These are phyloP conservation scores for Erebia palarica DNA, from an alignment of 2,888 invertebrate species.

Conservation along the genomic window DNA sequence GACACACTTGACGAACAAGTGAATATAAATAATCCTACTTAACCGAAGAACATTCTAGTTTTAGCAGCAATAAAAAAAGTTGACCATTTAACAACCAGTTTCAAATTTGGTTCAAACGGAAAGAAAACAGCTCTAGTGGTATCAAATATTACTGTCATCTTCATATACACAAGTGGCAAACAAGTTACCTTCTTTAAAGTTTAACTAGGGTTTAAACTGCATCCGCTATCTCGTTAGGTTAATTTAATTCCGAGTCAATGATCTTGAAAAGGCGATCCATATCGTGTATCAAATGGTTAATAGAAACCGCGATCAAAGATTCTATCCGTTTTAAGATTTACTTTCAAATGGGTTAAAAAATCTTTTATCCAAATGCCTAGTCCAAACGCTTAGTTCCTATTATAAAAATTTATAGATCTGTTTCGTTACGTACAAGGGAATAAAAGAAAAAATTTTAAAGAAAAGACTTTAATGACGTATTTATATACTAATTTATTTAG, in stretches of 20 bases:
- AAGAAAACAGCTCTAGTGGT: conserved; percentile 38
- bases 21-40: not conserved
- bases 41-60: not conserved
- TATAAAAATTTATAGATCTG: too few species aligned
- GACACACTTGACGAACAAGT: too few species aligned
- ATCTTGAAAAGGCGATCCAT: conserved; percentile 6
- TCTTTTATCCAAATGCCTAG: too few species aligned
- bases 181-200: conserved; percentile 26
- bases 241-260: conserved; percentile 9
- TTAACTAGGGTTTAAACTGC: conserved; percentile 3
- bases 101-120: conserved; percentile 39
- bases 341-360: not conserved
- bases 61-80: conserved; percentile 6
- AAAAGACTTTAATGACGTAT: too few species aligned
- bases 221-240: not conserved
- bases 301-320: not conserved
- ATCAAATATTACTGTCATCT: conserved; percentile 12
- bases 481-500: too few species aligned
- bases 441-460: too few species aligned
- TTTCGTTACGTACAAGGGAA: too few species aligned
- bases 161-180: not conserved
- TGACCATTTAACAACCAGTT: conserved; percentile 29
- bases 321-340: not conserved
- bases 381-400: too few species aligned
- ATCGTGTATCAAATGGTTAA: conserved; percentile 1